Evolutionary conservation across 2,797 vertebrate genomes (phyloP).

Genomic region (Takifugu rubripes): DNA sequence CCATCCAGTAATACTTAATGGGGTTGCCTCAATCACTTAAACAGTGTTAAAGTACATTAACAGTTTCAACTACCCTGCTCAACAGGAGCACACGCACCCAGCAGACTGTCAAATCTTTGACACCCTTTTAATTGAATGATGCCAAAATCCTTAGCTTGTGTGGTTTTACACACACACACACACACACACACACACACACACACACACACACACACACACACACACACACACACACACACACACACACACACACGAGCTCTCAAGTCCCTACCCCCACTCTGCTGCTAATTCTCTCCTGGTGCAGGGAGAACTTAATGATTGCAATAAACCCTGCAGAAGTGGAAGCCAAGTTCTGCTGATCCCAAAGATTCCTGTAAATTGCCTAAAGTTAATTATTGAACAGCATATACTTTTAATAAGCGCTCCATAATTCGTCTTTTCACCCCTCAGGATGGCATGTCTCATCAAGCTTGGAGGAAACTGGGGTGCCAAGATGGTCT

Average conservation of each 20-base stretch:
- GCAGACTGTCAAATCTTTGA: conserved; percentile 66
- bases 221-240: conserved; percentile 7
- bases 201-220: conserved; percentile 6
- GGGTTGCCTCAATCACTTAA: conserved; percentile 57
- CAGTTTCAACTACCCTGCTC: conserved; percentile 46
- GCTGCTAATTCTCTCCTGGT: conserved; percentile 66
- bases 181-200: conserved; percentile 10
- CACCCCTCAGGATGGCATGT: conserved; percentile 61
- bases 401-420: conserved; percentile 77
- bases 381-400: conserved; percentile 80
- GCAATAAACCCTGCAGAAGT: conserved; percentile 77
- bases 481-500: conserved; percentile 6
- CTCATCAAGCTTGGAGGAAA: conserved; percentile 48
- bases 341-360: conserved; percentile 77
- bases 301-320: conserved; percentile 71
- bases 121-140: conserved; percentile 69
- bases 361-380: conserved; percentile 76
- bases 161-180: conserved; percentile 14
- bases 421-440: conserved; percentile 66
- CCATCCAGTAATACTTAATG: conserved; percentile 60
- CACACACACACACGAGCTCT: conserved; percentile 5
- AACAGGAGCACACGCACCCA: conserved; percentile 51
- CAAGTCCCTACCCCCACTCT: conserved; percentile 44
- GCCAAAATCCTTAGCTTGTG: conserved; percentile 58
- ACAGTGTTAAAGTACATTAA: conserved; percentile 56